Base-by-base conservation (phyloP, 2,888 invertebrate species). In the Tridacna crocea region DNA sequence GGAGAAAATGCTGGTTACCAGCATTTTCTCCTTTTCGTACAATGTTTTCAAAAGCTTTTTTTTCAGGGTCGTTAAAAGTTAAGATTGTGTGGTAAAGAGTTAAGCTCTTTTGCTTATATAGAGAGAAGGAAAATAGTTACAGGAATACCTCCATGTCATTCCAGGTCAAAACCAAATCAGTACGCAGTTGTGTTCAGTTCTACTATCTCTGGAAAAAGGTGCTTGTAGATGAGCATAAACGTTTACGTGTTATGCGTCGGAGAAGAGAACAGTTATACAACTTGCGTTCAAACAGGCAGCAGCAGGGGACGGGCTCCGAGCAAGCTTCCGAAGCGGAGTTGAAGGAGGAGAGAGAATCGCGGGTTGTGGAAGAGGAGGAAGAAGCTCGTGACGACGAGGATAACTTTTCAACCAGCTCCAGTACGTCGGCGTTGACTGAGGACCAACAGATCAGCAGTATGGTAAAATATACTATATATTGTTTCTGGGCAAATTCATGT, bases 171-270 rank as follows among this genome's bases (percentile, higher is more conserved):
- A 97, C 97, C 72, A 99, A 99, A 95, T 96, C 97, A 63, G 97
- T 97, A 13, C 98, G 98, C 94, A 94, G 95, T 85, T 99, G 99
- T 95, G 96, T 99, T 92, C 98, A 99, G 95, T 99, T 99, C 95
- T 99, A 99, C 95, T 99, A 99, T 95, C 96, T 99, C 93, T 99
- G 99, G 99, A 99, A 99, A 95, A 99, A 99, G 95, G 96, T 98
- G 51, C 98, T 98, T 92, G 97, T 97, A 89, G 98, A 99, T 94
- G 96, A 96, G 89, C 98, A 98, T 95, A 97, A 97, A 95, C 96
- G 96, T 77, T 95, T 97, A 87, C 96, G 97, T 90, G 95, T 96
- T 82, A 95, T 97, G 91, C 96, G 96, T 91, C 96, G 96, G 94
- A 95, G 95, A 92, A 93, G 95, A 89, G 96, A 96, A 76, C 91